phyloP scores from a whole-genome alignment of 2,113 vertebrate species.

The Aythya baeri region DNA sequence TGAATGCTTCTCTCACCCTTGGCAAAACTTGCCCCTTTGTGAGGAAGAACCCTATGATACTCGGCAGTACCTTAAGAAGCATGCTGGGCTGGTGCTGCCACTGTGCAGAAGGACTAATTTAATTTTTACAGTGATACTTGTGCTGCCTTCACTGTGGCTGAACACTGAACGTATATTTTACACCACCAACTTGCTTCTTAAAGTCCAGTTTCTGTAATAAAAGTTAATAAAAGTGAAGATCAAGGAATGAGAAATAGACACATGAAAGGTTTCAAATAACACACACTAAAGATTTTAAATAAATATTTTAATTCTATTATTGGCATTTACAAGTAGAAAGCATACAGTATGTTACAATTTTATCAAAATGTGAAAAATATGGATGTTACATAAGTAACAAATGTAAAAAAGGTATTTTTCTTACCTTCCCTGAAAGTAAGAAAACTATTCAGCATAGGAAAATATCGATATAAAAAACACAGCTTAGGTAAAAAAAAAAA shows the following conservation, averaged over 20 bases:
- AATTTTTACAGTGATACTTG: neutral
- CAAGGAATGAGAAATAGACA: neutral
- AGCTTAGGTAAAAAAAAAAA: constrained; percentile 87
- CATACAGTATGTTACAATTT: constrained; percentile 99
- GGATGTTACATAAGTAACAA: constrained; percentile 99
- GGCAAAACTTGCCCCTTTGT: neutral
- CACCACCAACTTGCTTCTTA: neutral
- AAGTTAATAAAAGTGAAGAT: neutral
- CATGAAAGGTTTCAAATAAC: neutral
- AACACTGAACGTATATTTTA: neutral
- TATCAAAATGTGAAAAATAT: constrained; percentile 99
- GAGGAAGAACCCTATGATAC: neutral
- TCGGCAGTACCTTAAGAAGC: neutral
- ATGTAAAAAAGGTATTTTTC: constrained; percentile 96
- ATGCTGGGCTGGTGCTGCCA: neutral
- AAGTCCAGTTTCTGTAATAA: neutral
- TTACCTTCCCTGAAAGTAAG: constrained; percentile 99
- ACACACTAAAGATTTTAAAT: constrained; percentile 87
- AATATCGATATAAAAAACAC: constrained; percentile 97
- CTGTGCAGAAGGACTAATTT: neutral
- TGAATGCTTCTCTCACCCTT: neutral
- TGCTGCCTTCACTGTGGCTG: neutral
- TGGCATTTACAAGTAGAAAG: constrained; percentile 99
- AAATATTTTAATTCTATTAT: constrained; percentile 99
- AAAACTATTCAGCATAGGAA: constrained; percentile 95